A percentile compares a stretch with the other conserved stretches of the same genome.
Evolutionary conservation across 2,888 invertebrate genomes (phyloP).

Genomic region (Disparrhopalites patrizii): DNA sequence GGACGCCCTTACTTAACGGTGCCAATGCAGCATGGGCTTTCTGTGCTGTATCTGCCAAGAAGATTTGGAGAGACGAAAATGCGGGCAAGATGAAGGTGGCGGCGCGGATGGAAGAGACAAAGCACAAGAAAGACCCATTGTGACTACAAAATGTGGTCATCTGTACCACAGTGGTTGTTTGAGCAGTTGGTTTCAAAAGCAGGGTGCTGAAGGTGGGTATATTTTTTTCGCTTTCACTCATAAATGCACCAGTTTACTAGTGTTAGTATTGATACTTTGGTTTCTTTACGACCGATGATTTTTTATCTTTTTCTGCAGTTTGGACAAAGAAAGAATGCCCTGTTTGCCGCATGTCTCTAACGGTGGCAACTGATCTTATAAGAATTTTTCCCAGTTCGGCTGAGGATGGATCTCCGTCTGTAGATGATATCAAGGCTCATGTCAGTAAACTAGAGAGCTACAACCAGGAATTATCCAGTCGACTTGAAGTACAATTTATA

Average conservation of each 20-base stretch:
- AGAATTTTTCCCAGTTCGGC: constrained; percentile 3
- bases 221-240: not conserved
- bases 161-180: constrained; percentile 10
- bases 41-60: constrained; percentile 14
- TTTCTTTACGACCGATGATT: not conserved
- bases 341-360: not conserved
- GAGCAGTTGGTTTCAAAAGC: constrained; percentile 18
- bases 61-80: not conserved
- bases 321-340: constrained; percentile 16
- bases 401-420: not conserved
- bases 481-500: constrained; percentile 14
- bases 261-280: not conserved
- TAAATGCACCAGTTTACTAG: not conserved
- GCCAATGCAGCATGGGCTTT: no score
- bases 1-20: no score
- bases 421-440: not conserved
- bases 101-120: not conserved
- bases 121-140: constrained; percentile 4
- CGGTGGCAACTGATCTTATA: constrained; percentile 9
- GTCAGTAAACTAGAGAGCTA: not conserved
- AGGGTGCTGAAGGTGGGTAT: constrained; percentile 4
- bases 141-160: constrained; percentile 20
- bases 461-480: constrained; percentile 1
- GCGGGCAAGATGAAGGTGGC: not conserved
- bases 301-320: not conserved